Conservation (phyloP, 2,113 vertebrate genomes). For the Halcyon malimbica region DNA sequence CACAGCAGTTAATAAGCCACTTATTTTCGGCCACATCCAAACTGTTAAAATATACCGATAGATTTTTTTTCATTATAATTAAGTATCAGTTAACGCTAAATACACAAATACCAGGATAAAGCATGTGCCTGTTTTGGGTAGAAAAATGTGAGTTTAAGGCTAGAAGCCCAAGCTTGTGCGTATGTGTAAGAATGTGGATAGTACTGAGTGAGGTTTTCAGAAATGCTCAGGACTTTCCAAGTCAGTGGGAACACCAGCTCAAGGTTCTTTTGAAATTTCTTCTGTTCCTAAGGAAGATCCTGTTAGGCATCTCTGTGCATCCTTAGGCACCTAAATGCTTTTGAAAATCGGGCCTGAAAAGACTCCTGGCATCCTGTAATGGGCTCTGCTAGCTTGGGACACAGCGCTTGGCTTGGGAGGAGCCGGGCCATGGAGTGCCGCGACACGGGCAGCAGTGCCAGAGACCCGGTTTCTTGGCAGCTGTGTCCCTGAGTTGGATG, state of each 20-base stretch:
- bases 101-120: background rate
- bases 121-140: background rate
- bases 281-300: background rate
- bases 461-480: background rate
- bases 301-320: background rate
- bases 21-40: slow-evolving; percentile 20
- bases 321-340: background rate
- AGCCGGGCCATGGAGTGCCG: rapidly evolving
- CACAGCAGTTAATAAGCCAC: slow-evolving; percentile 39
- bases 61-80: background rate
- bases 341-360: background rate
- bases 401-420: background rate
- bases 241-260: background rate
- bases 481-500: background rate
- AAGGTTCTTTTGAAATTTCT: background rate
- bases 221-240: background rate
- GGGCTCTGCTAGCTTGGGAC: background rate
- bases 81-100: slow-evolving; percentile 17
- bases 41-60: slow-evolving; percentile 24
- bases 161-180: background rate
- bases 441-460: background rate
- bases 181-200: background rate
- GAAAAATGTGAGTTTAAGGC: background rate
- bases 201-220: background rate
- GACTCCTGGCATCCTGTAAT: too few relatives aligned